phyloP scores from a whole-genome alignment of 2,113 vertebrate genomes.

The Hystrix brachyura region DNA sequence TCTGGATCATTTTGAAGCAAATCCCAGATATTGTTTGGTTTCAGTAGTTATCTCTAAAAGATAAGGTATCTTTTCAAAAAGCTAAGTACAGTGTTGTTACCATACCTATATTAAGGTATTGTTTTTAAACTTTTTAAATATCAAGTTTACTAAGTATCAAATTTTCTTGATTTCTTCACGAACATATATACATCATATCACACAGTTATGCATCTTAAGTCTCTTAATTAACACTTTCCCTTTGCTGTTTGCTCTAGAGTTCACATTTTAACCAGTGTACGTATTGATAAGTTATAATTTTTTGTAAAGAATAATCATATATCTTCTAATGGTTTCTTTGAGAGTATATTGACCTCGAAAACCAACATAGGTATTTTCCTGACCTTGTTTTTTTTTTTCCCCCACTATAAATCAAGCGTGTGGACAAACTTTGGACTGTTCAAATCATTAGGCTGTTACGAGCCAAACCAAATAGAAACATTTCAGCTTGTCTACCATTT shows the following conservation, averaged over 20 bases:
- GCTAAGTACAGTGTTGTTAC: background rate
- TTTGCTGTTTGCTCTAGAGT: background rate
- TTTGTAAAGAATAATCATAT: background rate
- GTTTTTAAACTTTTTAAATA: background rate
- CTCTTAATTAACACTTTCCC: background rate
- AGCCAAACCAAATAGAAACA: background rate
- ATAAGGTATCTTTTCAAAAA: background rate
- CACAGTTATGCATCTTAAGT: background rate
- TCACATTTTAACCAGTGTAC: background rate
- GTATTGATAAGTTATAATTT: conserved; percentile 3
- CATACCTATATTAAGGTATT: background rate
- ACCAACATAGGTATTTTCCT: background rate
- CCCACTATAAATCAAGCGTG: background rate
- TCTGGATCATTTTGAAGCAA: conserved; percentile 7
- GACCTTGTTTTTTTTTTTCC: background rate
- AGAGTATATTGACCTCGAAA: conserved; percentile 42
- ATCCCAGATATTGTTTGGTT: background rate
- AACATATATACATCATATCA: background rate
- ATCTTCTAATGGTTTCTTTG: conserved; percentile 44
- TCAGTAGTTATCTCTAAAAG: background rate
- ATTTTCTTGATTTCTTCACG: background rate
- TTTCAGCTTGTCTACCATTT: conserved; percentile 13
- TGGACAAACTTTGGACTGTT: background rate
- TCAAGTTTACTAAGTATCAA: background rate
- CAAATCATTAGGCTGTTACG: background rate